These are phyloP conservation scores for Lasioglossum albipes DNA, from an alignment of 1,140 invertebrate genomes.

Conservation along the genomic window DNA sequence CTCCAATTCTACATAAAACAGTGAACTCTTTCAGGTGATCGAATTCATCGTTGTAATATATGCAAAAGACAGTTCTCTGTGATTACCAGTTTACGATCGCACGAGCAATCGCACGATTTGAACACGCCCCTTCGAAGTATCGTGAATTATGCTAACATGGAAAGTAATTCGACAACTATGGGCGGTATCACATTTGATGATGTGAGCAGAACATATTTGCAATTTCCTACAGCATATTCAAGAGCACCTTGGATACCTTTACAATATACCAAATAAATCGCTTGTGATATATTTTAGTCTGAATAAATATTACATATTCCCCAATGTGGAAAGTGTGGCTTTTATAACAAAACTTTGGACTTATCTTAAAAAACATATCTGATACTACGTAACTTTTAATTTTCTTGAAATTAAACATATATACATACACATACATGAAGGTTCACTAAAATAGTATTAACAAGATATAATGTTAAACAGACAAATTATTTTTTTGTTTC, in stretches of 20 bases:
- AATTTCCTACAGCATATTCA: slow-evolving; percentile 38
- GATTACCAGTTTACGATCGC: slow-evolving; percentile 87
- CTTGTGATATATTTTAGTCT: background rate
- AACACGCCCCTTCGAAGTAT: slow-evolving; percentile 17
- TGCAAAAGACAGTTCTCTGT: slow-evolving; percentile 89
- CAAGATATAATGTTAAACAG: no score
- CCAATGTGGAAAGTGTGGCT: background rate
- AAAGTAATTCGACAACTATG: background rate
- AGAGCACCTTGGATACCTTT: slow-evolving; percentile 49
- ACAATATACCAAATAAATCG: slow-evolving; percentile 44
- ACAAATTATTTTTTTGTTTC: no score
- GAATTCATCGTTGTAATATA: slow-evolving; percentile 85
- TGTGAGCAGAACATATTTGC: slow-evolving; percentile 23
- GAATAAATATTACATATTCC: background rate
- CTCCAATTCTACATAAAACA: background rate
- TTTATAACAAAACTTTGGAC: background rate
- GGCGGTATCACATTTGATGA: slow-evolving; percentile 21
- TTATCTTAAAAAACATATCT: background rate
- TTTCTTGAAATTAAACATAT: background rate
- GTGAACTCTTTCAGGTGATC: slow-evolving; percentile 83
- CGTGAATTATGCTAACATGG: background rate
- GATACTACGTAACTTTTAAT: no score
- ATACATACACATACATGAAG: no score
- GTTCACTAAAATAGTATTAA: no score
- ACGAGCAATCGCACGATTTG: slow-evolving; percentile 86